A percentile compares a stretch with the other conserved stretches of the same genome.
These are phyloP conservation scores for Pipistrellus pipistrellus DNA, from an alignment of 2,797 vertebrate species.

Conservation along the genomic window DNA sequence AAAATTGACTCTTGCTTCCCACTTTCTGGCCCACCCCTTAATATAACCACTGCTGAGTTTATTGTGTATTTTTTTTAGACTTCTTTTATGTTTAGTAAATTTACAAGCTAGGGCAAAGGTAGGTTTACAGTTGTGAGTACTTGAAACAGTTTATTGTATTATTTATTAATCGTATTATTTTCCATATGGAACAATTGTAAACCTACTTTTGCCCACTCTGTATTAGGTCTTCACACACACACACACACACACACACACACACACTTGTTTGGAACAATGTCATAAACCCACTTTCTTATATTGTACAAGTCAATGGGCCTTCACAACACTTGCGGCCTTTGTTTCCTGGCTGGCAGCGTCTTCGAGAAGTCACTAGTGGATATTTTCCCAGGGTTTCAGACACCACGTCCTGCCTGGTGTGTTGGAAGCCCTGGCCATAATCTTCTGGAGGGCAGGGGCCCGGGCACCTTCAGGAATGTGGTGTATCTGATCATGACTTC, in stretches of 20 bases:
- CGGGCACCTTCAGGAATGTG: constrained; percentile 2
- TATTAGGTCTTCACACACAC: neutral
- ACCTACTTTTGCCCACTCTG: neutral
- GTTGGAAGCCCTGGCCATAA: neutral
- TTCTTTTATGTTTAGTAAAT: neutral
- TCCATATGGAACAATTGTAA: neutral
- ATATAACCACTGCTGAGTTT: constrained; percentile 1
- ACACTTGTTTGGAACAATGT: constrained; percentile 15
- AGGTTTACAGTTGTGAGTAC: neutral
- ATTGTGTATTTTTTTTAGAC: neutral
- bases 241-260: neutral
- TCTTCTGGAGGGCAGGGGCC: constrained; percentile 9
- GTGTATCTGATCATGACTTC: constrained; percentile 26
- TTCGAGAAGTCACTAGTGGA: constrained; percentile 35
- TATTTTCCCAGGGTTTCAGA: constrained; percentile 56
- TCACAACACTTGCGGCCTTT: constrained; percentile 57
- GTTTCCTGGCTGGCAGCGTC: constrained; percentile 23
- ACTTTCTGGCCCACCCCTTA: neutral
- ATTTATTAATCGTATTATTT: neutral
- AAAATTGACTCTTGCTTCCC: neutral
- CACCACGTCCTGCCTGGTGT: neutral
- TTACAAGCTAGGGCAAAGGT: neutral
- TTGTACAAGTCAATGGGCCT: neutral
- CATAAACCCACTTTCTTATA: constrained; percentile 32
- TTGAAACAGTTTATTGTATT: neutral